phyloP scores from a whole-genome alignment of 2,797 vertebrate genomes.

The Miichthys miiuy region DNA sequence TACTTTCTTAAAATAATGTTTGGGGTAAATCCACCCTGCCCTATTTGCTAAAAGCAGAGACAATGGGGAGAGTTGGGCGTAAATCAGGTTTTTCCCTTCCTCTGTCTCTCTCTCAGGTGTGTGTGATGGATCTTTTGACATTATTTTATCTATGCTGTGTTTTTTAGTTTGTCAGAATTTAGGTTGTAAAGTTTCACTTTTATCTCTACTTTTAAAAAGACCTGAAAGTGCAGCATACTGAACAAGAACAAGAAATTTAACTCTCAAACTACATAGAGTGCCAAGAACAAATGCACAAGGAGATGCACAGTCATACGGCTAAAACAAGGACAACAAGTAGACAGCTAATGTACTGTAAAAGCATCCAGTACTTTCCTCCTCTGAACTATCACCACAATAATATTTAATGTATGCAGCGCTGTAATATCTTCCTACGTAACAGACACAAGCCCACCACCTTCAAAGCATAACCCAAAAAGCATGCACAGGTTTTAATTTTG shows the following conservation, averaged over 20 bases:
- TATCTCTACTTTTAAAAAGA: no score
- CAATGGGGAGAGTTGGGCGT: background rate
- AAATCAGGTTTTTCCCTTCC: background rate
- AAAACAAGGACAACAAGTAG: background rate
- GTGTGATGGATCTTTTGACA: background rate
- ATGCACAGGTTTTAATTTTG: background rate
- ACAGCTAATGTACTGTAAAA: background rate
- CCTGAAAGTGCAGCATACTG: no score
- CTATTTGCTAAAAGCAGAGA: background rate
- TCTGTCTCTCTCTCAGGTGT: background rate
- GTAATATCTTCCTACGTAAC: background rate
- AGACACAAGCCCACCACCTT: constrained; percentile 3
- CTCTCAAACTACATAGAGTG: background rate
- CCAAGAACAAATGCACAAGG: background rate
- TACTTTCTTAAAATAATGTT: background rate
- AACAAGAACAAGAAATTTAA: no score
- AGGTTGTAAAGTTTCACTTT: no score
- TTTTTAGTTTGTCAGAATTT: background rate
- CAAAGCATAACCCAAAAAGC: background rate
- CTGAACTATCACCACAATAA: background rate
- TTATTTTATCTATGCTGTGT: background rate
- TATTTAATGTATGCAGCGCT: background rate
- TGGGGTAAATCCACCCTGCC: background rate
- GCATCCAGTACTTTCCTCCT: background rate
- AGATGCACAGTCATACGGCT: background rate